Percentiles rank a stretch among this genome's conserved stretches.
These are phyloP conservation scores for Calameuta pallipes DNA, from an alignment of 2,888 invertebrate genomes.

Conservation along the genomic window DNA sequence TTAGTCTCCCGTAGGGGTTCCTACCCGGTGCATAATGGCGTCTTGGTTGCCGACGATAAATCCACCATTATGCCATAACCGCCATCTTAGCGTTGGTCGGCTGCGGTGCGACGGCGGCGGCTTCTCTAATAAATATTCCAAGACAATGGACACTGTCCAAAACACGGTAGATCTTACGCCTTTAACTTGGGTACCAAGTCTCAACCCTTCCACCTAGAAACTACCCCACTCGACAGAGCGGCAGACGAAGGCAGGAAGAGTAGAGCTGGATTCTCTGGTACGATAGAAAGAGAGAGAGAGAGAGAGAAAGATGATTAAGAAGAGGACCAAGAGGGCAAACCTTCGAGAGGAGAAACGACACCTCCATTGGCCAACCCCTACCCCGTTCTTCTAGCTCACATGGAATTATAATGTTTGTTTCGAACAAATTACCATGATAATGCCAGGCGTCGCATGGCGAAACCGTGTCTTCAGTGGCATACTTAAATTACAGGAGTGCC, in stretches of 20 bases:
- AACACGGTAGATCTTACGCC: slow-evolving; percentile 64
- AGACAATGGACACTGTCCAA: slow-evolving; percentile 67
- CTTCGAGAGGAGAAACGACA: slow-evolving; percentile 18
- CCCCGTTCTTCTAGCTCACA: slow-evolving; percentile 16
- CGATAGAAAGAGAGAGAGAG: too few relatives aligned
- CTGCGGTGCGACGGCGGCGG: slow-evolving; percentile 38
- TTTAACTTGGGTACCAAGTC: slow-evolving; percentile 58
- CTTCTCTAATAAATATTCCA: slow-evolving; percentile 62
- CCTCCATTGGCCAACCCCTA: slow-evolving; percentile 7
- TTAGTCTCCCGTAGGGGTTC: slow-evolving; percentile 15
- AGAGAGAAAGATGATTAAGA: too few relatives aligned
- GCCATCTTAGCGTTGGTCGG: slow-evolving; percentile 14
- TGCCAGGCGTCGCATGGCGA: slow-evolving; percentile 53
- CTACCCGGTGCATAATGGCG: slow-evolving; percentile 17
- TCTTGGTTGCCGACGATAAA: slow-evolving; percentile 34
- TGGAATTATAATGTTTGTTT: slow-evolving; percentile 66
- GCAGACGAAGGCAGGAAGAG: slow-evolving; percentile 19
- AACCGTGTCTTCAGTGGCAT: slow-evolving; percentile 60
- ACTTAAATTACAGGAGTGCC: slow-evolving; percentile 57
- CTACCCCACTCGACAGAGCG: slow-evolving; percentile 6
- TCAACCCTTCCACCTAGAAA: slow-evolving; percentile 44
- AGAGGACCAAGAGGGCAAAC: too few relatives aligned
- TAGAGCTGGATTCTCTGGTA: too few relatives aligned
- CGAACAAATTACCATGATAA: slow-evolving; percentile 67
- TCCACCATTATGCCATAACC: slow-evolving; percentile 37